Conservation (phyloP, 2,797 vertebrate species). For the Malurus leucopterus region DNA sequence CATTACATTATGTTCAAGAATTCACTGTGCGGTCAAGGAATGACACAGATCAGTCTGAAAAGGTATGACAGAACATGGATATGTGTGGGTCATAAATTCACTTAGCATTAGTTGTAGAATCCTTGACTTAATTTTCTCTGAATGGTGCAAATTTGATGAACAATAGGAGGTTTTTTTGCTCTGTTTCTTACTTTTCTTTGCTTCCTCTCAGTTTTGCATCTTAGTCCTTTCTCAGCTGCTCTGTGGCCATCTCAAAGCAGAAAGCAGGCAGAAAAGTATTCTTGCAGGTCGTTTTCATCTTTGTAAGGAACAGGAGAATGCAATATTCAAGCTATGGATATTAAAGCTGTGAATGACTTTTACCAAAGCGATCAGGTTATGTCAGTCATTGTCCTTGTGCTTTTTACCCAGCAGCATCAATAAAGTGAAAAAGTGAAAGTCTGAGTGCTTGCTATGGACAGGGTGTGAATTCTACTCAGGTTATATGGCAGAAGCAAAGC, state of each 20-base stretch:
- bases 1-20: not conserved
- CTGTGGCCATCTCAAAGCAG: not conserved
- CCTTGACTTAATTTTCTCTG: not conserved
- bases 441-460: not conserved
- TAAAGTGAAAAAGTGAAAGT: not conserved
- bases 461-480: not conserved
- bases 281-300: not conserved
- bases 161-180: not conserved
- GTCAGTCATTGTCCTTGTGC: not conserved
- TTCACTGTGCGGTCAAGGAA: not conserved
- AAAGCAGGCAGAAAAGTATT: not conserved
- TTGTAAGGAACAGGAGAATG: not conserved
- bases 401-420: not conserved
- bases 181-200: not conserved
- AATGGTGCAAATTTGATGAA: not conserved
- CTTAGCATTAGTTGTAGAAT: not conserved
- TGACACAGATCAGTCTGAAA: not conserved
- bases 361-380: not conserved
- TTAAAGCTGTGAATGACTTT: not conserved
- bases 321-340: not conserved
- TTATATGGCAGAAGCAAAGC: not conserved
- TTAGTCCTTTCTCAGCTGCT: not conserved
- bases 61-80: not conserved
- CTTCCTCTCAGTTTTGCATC: not conserved
- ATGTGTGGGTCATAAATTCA: not conserved